A percentile compares a stretch with the other conserved stretches of the same genome.
Evolutionary conservation across 2,888 invertebrate species (phyloP).

Genomic region (Plebejus anna): DNA sequence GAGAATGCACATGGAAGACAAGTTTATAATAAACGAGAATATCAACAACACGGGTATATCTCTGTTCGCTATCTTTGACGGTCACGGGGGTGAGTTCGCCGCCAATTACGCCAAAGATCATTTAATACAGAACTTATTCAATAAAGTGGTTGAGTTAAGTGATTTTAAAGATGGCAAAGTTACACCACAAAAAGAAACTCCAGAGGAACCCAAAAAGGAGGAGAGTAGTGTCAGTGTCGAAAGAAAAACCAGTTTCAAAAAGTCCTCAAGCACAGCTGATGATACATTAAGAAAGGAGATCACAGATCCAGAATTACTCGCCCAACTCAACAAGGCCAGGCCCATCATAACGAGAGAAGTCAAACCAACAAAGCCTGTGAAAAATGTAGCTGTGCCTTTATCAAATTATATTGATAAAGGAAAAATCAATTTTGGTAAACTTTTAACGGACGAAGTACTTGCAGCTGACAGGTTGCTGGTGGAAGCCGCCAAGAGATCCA

Average conservation of each 20-base stretch:
- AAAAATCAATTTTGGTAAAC: slow-evolving; percentile 88
- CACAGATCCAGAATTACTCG: slow-evolving; percentile 84
- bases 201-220: slow-evolving; percentile 65
- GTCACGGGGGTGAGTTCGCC: slow-evolving; percentile 97
- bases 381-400: slow-evolving; percentile 71
- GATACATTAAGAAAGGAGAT: slow-evolving; percentile 80
- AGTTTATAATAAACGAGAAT: slow-evolving; percentile 93
- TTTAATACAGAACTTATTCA: slow-evolving; percentile 88
- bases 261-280: slow-evolving; percentile 81
- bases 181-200: slow-evolving; percentile 53
- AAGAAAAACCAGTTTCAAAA: slow-evolving; percentile 83
- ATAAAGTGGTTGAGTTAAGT: slow-evolving; percentile 87
- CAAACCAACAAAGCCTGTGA: slow-evolving; percentile 68
- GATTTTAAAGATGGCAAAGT: slow-evolving; percentile 82
- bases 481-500: slow-evolving; percentile 88
- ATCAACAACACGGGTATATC: slow-evolving; percentile 92
- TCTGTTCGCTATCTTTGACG: slow-evolving; percentile 95
- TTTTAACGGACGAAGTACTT: slow-evolving; percentile 92
- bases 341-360: slow-evolving; percentile 82
- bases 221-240: slow-evolving; percentile 63
- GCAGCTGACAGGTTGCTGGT: slow-evolving; percentile 90
- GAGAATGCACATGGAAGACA: slow-evolving; percentile 95
- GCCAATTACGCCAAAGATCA: slow-evolving; percentile 95
- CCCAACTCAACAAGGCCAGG: slow-evolving; percentile 82
- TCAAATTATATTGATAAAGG: slow-evolving; percentile 86